These are phyloP conservation scores for Atherinomorus stipes DNA, from an alignment of 2,113 vertebrate species.

Conservation along the genomic window DNA sequence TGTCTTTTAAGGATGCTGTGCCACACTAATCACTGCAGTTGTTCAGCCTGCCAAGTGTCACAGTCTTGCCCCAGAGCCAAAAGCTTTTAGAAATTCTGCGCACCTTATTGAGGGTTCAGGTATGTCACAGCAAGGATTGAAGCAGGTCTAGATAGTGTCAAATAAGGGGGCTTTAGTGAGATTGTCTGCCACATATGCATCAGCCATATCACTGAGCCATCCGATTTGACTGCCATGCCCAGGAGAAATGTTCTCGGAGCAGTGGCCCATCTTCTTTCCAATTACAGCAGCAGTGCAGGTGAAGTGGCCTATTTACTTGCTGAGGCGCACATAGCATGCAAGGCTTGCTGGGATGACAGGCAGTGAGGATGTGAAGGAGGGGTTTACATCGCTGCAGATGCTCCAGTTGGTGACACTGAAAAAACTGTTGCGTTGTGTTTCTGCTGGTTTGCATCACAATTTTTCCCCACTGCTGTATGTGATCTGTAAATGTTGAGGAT, in stretches of 20 bases:
- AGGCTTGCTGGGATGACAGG: conserved; percentile 30
- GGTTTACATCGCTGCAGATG: conserved; percentile 13
- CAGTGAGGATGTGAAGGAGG: conserved; percentile 11
- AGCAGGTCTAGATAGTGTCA: conserved; percentile 23
- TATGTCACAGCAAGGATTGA: conserved; percentile 9
- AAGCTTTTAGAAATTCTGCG: conserved; percentile 16
- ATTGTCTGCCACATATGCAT: conserved; percentile 43
- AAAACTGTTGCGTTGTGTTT: conserved; percentile 19
- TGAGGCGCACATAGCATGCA: conserved; percentile 41
- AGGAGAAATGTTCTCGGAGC: conserved; percentile 41
- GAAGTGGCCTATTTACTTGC: conserved; percentile 69
- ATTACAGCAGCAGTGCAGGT: conserved; percentile 50
- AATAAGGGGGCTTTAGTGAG: conserved; percentile 15
- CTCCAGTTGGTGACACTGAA: conserved; percentile 25
- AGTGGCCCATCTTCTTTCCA: conserved; percentile 54
- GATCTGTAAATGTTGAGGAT: conserved; percentile 1
- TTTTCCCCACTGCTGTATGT: not conserved
- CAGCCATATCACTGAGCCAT: conserved; percentile 34
- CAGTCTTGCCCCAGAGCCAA: conserved; percentile 16
- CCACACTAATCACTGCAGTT: conserved; percentile 45
- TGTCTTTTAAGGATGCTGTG: conserved; percentile 17
- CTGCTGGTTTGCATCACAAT: conserved; percentile 8
- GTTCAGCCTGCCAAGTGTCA: conserved; percentile 40
- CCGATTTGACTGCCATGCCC: conserved; percentile 42
- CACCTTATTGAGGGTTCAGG: conserved; percentile 14